phyloP scores from a whole-genome alignment of 1,140 invertebrate species.

The Stegodyphus mimosarum region DNA sequence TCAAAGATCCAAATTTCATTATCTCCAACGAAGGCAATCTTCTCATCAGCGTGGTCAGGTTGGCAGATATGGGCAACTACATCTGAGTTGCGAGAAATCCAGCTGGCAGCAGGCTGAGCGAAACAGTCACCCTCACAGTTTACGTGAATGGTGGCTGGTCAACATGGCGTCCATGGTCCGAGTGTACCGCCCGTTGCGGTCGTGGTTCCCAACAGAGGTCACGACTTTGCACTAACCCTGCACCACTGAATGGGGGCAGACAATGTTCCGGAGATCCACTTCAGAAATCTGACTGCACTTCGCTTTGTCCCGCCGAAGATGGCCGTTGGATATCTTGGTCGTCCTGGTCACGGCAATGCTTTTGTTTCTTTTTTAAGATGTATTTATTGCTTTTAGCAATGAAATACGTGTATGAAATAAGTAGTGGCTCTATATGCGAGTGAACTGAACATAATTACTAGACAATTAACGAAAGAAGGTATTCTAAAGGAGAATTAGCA shows the following conservation, averaged over 20 bases:
- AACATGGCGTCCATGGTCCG: constrained; percentile 68
- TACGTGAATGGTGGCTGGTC: constrained; percentile 83
- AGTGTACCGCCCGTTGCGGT: constrained; percentile 68
- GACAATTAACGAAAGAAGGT: too few species aligned
- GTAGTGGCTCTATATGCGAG: too few species aligned
- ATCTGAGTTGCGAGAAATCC: constrained; percentile 96
- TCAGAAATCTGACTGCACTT: constrained; percentile 83
- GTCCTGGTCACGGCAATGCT: too few species aligned
- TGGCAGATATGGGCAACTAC: constrained; percentile 93
- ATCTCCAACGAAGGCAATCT: constrained; percentile 83
- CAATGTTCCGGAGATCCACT: constrained; percentile 77
- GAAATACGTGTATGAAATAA: too few species aligned
- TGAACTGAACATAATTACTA: too few species aligned
- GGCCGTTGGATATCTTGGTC: too few species aligned
- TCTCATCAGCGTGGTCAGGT: constrained; percentile 86
- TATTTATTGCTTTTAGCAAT: too few species aligned
- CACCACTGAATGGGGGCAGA: constrained; percentile 66
- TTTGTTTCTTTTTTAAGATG: too few species aligned
- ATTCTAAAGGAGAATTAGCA: too few species aligned
- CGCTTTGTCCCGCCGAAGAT: constrained; percentile 84
- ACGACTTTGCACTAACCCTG: constrained; percentile 66
- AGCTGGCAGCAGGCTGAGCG: constrained; percentile 83
- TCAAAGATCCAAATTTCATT: constrained; percentile 70
- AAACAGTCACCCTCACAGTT: constrained; percentile 88
- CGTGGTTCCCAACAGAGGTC: constrained; percentile 63